Evolutionary conservation across 2,113 vertebrate species (phyloP), one percentile per base, ranked within the genome.

Genomic region (Pseudorectes ferrugineus): DNA sequence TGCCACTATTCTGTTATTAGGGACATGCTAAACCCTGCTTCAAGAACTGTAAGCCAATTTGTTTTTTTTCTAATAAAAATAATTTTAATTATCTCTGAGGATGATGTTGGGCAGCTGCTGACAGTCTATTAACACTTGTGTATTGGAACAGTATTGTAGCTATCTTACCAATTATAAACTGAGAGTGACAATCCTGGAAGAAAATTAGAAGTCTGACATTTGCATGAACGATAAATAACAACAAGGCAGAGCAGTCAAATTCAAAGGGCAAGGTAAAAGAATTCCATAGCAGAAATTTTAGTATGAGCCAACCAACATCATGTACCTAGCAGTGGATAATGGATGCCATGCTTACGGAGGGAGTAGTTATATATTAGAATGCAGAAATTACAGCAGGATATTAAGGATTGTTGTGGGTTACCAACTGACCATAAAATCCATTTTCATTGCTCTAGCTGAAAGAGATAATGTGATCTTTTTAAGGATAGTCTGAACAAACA

Each of bases 241-340:
- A 7, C 23, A 82, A 77, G n/a, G 25, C 24, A 51, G 33, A 76
- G 35, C 31, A 68, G 18, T 73, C 26, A 84, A 17, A 31, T 72
- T 77, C n/a, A 73, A 80, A 87, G 33, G 7, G 11, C 46, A 43
- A 38, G 24, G 31, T 61, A 58, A 17, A 58, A 78, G 62, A 92
- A 65, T 68, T 68, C 16, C 23, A 5, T 35, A 55, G 63, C 26
- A 68, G 15, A 23, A 29, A 73, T 66, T 88, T 85, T 66, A 65
- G 22, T 79, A 11, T 21, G 58, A 71, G 29, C 25, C 49, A 67
- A 29, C 29, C 10, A 35, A 6, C 0, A 0, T 52, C 14, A 21
- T 26, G 29, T 62, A 71, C 14, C 16, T 57, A 48, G 14, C 23
- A 59, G 35, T 72, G 24, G 40, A 40, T 87, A 72, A 72, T 40